Evolutionary conservation across 2,797 vertebrate species (phyloP).

Genomic region (Esox lucius): DNA sequence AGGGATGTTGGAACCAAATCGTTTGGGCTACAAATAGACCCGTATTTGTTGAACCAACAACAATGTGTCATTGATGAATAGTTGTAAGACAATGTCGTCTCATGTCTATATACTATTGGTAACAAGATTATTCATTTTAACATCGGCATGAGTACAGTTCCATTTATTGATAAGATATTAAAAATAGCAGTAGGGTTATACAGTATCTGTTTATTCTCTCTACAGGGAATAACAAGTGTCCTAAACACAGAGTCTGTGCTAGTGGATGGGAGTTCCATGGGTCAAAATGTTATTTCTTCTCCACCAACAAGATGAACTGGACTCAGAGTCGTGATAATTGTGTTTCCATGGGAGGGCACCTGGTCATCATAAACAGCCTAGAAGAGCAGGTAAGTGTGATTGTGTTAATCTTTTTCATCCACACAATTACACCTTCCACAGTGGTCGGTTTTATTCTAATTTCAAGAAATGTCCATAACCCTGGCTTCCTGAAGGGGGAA

Average conservation of each 20-base stretch:
- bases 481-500: too few species aligned
- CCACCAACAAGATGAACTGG: constrained; percentile 12
- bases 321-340: constrained; percentile 16
- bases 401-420: too few species aligned
- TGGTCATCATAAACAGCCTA: constrained; percentile 17
- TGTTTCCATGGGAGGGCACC: constrained; percentile 13
- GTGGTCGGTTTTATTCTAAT: background rate
- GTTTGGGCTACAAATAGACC: too few species aligned
- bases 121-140: too few species aligned
- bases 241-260: background rate
- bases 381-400: constrained; percentile 17
- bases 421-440: background rate
- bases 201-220: background rate
- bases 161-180: too few species aligned
- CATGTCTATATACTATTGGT: too few species aligned
- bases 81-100: too few species aligned
- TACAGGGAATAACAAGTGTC: background rate
- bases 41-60: too few species aligned
- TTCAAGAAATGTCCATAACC: too few species aligned
- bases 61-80: too few species aligned
- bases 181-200: background rate
- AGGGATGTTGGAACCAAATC: too few species aligned
- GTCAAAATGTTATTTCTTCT: constrained; percentile 20
- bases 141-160: too few species aligned
- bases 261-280: background rate